Percentiles rank a stretch among this genome's conserved stretches.
phyloP scores from a whole-genome alignment of 2,888 invertebrate species.

The Phlogophora meticulosa region DNA sequence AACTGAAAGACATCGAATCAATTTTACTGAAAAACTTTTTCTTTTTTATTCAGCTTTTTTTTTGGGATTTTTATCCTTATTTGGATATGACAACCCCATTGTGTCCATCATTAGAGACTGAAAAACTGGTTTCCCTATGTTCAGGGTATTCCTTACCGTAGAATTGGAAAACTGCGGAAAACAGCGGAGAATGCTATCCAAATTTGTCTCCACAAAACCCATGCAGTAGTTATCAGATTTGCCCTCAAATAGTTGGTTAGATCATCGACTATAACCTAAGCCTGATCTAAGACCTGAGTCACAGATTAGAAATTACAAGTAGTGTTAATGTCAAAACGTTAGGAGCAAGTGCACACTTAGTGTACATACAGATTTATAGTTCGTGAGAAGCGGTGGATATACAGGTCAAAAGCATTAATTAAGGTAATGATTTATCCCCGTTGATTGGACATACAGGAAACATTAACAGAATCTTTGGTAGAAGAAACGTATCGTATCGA shows the following conservation, averaged over 20 bases:
- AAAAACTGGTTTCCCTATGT: too few relatives aligned
- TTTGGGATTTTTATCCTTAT: too few relatives aligned
- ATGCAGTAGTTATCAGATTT: background rate
- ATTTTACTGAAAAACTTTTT: too few relatives aligned
- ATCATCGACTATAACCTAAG: slow-evolving; percentile 38
- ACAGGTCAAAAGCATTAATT: background rate
- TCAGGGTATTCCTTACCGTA: too few relatives aligned
- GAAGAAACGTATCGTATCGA: background rate
- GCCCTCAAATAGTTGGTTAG: slow-evolving; percentile 36
- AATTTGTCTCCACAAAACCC: background rate
- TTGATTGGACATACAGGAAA: background rate
- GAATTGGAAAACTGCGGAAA: too few relatives aligned
- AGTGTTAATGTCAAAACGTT: slow-evolving; percentile 51
- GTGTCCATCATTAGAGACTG: too few relatives aligned
- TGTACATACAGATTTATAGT: slow-evolving; percentile 39
- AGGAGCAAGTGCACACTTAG: slow-evolving; percentile 40
- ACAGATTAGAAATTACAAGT: slow-evolving; percentile 50
- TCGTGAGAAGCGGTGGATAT: slow-evolving; percentile 14
- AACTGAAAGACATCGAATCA: too few relatives aligned
- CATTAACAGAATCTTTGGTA: background rate
- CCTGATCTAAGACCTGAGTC: slow-evolving; percentile 54
- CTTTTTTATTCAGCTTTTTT: too few relatives aligned
- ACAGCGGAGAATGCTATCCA: background rate
- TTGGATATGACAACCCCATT: too few relatives aligned
- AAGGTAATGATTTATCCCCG: background rate